Conservation (phyloP, 1,140 invertebrate genomes). For the Cydia fagiglandana region DNA sequence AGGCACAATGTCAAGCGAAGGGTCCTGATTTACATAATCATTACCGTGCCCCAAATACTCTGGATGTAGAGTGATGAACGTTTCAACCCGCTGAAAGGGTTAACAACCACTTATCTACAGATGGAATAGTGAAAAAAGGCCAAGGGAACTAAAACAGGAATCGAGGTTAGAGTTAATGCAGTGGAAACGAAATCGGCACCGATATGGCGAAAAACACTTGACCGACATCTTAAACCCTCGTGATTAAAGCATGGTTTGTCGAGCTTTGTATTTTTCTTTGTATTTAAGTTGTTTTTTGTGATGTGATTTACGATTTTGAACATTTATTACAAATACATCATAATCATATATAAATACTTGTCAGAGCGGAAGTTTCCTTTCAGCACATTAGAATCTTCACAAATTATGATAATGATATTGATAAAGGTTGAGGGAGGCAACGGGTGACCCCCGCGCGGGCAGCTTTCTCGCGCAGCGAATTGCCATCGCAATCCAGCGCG, state of each 20-base stretch:
- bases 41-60: slow-evolving; percentile 29
- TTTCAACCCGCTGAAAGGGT: slow-evolving; percentile 27
- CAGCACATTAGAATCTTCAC: too few relatives aligned
- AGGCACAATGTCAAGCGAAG: slow-evolving; percentile 25
- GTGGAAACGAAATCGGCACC: neutral
- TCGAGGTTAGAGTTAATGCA: slow-evolving; percentile 3
- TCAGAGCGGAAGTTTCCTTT: too few relatives aligned
- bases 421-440: too few relatives aligned
- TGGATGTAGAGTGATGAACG: slow-evolving; percentile 28
- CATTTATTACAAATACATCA: too few relatives aligned
- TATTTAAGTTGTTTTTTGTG: too few relatives aligned
- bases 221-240: neutral
- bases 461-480: too few relatives aligned
- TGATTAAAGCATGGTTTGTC: neutral
- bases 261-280: neutral
- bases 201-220: neutral
- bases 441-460: too few relatives aligned
- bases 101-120: slow-evolving; percentile 28
- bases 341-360: too few relatives aligned
- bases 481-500: too few relatives aligned
- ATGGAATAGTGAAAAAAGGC: slow-evolving; percentile 20
- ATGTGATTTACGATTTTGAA: too few relatives aligned
- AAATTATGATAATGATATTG: too few relatives aligned
- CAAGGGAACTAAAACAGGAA: slow-evolving; percentile 6
- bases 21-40: slow-evolving; percentile 30